Evolutionary conservation across 2,113 vertebrate genomes (phyloP).

Genomic region (Gymnarchus niloticus): DNA sequence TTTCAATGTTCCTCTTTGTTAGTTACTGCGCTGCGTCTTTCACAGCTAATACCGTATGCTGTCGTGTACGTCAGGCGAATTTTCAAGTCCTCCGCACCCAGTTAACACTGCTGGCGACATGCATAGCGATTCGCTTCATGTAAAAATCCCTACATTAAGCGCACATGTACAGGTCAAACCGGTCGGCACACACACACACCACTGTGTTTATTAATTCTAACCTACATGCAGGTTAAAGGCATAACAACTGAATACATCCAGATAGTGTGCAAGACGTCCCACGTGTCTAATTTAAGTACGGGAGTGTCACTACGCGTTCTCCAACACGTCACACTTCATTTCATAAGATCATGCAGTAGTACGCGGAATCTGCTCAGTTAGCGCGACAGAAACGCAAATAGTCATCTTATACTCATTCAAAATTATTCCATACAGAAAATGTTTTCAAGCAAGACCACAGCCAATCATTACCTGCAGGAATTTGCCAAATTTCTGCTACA

Average conservation of each 20-base stretch:
- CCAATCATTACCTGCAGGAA: background rate
- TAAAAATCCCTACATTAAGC: background rate
- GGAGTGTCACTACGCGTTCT: background rate
- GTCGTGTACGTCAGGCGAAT: too few relatives aligned
- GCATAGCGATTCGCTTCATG: background rate
- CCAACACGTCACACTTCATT: background rate
- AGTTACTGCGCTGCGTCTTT: too few relatives aligned
- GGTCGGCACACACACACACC: background rate
- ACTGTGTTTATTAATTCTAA: background rate
- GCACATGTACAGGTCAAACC: background rate
- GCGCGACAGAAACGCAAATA: too few relatives aligned
- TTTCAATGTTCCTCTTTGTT: too few relatives aligned
- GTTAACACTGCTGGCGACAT: too few relatives aligned
- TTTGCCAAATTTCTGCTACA: background rate
- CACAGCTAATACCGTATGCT: too few relatives aligned
- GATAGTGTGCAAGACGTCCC: background rate
- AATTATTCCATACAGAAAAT: background rate
- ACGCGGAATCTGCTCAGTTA: too few relatives aligned
- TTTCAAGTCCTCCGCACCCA: too few relatives aligned
- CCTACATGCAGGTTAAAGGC: background rate
- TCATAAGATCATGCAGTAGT: background rate
- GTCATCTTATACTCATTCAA: background rate
- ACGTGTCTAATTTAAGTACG: background rate
- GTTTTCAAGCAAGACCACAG: background rate
- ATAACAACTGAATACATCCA: background rate